Evolutionary conservation across 2,113 vertebrate species (phyloP).

Genomic region (Heterocephalus glaber): DNA sequence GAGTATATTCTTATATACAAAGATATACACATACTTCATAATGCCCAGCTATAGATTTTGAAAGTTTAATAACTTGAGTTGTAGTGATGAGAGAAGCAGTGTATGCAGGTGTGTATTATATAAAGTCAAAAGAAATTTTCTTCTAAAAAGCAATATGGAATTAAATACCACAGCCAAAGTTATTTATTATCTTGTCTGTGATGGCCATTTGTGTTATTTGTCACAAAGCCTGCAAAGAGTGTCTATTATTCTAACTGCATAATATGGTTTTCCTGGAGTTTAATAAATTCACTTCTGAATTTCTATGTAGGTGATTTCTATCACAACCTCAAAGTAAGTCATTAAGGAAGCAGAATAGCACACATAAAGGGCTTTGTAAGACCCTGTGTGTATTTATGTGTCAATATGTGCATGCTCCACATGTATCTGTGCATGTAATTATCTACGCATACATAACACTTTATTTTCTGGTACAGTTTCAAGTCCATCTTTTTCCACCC

Average conservation of each 20-base stretch:
- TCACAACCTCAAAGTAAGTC: constrained; percentile 18
- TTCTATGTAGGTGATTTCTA: constrained; percentile 32
- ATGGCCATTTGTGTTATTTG: background rate
- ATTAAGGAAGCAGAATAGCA: constrained; percentile 33
- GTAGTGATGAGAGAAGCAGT: constrained; percentile 28
- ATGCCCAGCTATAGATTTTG: background rate
- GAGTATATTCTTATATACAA: background rate
- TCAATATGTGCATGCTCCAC: background rate
- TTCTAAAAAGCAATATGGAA: background rate
- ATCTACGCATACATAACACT: background rate
- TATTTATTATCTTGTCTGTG: background rate
- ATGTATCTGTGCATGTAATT: background rate
- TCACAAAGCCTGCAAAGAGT: background rate
- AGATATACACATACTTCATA: background rate
- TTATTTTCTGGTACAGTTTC: background rate
- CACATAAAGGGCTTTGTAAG: background rate
- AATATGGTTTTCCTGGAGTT: background rate
- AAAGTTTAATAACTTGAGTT: constrained; percentile 35
- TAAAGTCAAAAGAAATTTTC: constrained; percentile 38
- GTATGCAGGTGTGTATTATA: background rate
- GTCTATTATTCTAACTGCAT: background rate
- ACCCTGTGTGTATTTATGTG: background rate
- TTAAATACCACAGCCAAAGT: constrained; percentile 9
- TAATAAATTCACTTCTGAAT: constrained; percentile 50
- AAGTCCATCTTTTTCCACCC: background rate